phyloP scores from a whole-genome alignment of 2,113 vertebrate species.

The Psilopsiagon aurifrons region DNA sequence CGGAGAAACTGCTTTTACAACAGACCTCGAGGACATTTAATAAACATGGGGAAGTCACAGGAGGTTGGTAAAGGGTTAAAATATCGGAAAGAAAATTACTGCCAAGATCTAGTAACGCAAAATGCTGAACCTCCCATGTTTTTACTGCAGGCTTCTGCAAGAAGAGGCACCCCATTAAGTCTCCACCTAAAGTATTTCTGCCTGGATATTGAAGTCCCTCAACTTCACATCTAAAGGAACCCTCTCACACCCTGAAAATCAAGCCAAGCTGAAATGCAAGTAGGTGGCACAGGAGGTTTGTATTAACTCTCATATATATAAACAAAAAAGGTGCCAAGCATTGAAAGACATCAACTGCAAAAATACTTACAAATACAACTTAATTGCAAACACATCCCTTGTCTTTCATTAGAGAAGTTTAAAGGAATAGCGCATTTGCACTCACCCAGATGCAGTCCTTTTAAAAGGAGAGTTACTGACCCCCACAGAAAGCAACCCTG shows the following conservation, averaged over 20 bases:
- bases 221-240: not conserved
- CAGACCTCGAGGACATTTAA: not conserved
- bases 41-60: not conserved
- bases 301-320: not conserved
- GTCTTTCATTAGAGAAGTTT: not conserved
- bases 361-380: not conserved
- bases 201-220: not conserved
- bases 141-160: not conserved
- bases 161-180: not conserved
- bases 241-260: not conserved
- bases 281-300: conserved; percentile 22
- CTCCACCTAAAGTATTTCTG: not conserved
- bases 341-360: not conserved
- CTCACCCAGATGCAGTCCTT: not conserved
- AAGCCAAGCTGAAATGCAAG: not conserved
- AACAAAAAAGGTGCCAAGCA: conserved; percentile 43
- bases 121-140: conserved; percentile 31
- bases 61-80: not conserved
- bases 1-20: not conserved
- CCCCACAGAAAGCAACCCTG: not conserved
- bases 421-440: not conserved
- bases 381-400: conserved; percentile 26
- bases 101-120: not conserved
- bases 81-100: not conserved
- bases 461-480: not conserved